A percentile compares a stretch with the other conserved stretches of the same genome.
These are phyloP conservation scores for Enhydra lutris DNA, from an alignment of 2,113 vertebrate species.

Conservation along the genomic window DNA sequence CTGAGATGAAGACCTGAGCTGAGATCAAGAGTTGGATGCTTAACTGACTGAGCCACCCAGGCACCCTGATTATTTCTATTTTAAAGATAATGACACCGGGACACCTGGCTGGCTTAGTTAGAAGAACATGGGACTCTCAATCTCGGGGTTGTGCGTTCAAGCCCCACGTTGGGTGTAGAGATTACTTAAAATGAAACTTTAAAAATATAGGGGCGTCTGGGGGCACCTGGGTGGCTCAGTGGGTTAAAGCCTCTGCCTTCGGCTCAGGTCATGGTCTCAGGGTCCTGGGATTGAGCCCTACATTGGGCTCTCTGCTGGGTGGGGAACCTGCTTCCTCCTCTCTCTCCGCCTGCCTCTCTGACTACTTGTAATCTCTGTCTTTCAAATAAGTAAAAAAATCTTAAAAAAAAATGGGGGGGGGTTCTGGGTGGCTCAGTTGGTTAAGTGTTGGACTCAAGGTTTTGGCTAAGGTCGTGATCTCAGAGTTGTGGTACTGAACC, in stretches of 20 bases:
- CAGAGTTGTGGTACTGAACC: background rate
- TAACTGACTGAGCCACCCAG: background rate
- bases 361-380: no score
- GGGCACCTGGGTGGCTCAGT: background rate
- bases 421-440: no score
- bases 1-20: background rate
- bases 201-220: background rate
- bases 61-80: background rate
- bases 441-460: no score
- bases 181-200: background rate
- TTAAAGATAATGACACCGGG: background rate
- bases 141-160: background rate
- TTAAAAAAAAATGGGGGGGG: no score
- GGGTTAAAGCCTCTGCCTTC: no score
- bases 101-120: background rate
- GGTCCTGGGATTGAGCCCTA: no score
- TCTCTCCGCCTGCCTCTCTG: no score
- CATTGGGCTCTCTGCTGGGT: no score
- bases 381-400: no score
- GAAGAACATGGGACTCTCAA: background rate
- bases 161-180: background rate
- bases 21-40: background rate
- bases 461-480: background rate
- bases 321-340: no score
- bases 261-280: background rate